Conservation (phyloP, 2,113 vertebrate genomes). For the Pantherophis guttatus region DNA sequence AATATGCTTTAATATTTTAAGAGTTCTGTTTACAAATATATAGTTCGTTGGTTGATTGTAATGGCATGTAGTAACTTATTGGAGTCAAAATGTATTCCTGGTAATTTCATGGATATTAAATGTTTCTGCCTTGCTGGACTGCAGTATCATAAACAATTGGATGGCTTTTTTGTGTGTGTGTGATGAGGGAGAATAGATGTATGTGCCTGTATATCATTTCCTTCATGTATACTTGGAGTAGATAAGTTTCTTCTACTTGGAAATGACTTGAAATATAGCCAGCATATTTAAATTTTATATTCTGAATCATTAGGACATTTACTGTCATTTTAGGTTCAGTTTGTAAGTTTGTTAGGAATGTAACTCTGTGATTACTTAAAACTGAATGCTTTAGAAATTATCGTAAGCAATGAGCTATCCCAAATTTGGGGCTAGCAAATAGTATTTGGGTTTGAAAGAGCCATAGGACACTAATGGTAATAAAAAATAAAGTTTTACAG, state of each 20-base stretch:
- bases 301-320: not conserved
- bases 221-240: not conserved
- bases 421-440: not conserved
- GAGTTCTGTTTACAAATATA: not conserved
- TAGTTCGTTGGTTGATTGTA: not conserved
- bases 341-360: not conserved
- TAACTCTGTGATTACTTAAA: not conserved
- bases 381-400: not conserved
- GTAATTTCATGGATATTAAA: not conserved
- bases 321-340: not conserved
- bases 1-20: not conserved
- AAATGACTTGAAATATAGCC: not conserved
- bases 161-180: not conserved
- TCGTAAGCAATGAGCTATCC: not conserved
- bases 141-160: not conserved
- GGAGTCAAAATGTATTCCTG: not conserved
- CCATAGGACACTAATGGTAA: not conserved
- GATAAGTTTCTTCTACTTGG: not conserved
- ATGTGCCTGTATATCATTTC: not conserved
- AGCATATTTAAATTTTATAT: not conserved
- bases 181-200: not conserved
- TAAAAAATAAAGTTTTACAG: not conserved
- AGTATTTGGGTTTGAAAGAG: not conserved
- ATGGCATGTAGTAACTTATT: not conserved
- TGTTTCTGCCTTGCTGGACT: not conserved